A percentile compares a stretch with the other conserved stretches of the same genome.
Conservation (phyloP, 2,797 vertebrate genomes). For the Taenioides sp. region DNA sequence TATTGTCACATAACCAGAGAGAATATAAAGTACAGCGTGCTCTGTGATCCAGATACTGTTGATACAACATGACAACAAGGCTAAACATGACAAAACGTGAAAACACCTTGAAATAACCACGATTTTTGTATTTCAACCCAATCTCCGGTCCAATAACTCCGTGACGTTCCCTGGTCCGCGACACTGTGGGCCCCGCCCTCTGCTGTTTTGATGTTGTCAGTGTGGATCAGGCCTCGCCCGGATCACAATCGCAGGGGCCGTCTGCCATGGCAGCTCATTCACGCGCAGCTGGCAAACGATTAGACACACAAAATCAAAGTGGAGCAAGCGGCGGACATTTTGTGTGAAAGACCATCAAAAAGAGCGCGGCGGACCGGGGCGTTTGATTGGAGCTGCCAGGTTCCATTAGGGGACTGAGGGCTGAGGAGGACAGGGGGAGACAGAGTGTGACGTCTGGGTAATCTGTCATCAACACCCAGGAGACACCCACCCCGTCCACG, state of each 20-base stretch:
- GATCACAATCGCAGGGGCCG: slow-evolving; percentile 92
- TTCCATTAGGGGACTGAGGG: slow-evolving; percentile 91
- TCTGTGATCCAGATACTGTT: too few relatives aligned
- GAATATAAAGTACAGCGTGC: too few relatives aligned
- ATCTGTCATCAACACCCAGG: slow-evolving; percentile 95
- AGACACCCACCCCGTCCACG: slow-evolving; percentile 78
- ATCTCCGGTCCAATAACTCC: not conserved
- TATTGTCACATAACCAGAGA: too few relatives aligned
- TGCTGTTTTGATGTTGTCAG: slow-evolving; percentile 93
- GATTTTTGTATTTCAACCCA: not conserved
- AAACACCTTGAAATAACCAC: not conserved
- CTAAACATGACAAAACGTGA: not conserved
- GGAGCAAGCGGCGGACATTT: slow-evolving; percentile 87
- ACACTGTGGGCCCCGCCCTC: slow-evolving; percentile 43
- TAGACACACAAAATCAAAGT: slow-evolving; percentile 98
- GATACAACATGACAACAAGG: not conserved
- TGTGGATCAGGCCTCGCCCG: slow-evolving; percentile 87
- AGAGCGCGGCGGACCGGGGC: slow-evolving; percentile 95
- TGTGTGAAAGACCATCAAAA: slow-evolving; percentile 99
- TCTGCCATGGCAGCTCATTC: slow-evolving; percentile 91
- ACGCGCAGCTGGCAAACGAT: slow-evolving; percentile 99
- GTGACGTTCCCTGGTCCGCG: slow-evolving; percentile 1
- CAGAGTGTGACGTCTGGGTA: slow-evolving; percentile 88
- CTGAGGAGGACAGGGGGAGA: slow-evolving; percentile 91
- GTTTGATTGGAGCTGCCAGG: slow-evolving; percentile 98